These are phyloP conservation scores for Caenorhabditis tropicalis DNA, from an alignment of 1,140 invertebrate species.

Conservation along the genomic window DNA sequence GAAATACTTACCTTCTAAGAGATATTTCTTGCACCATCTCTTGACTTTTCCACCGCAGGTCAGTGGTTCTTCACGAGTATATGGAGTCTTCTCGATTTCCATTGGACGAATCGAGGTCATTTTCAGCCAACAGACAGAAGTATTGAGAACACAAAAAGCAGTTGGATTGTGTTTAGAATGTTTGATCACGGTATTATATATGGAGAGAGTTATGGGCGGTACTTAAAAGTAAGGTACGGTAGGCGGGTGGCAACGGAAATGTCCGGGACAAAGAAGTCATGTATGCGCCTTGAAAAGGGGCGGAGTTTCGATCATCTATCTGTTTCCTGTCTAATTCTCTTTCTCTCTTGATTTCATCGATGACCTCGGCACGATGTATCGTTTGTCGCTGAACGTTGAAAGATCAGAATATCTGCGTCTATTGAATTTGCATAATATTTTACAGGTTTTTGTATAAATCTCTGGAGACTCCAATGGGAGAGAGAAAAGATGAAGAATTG, in stretches of 20 bases:
- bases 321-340: slow-evolving; percentile 15
- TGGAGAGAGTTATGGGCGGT: slow-evolving; percentile 14
- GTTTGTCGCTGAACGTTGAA: slow-evolving; percentile 31
- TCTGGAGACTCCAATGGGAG: not conserved
- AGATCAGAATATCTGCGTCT: slow-evolving; percentile 15
- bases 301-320: not conserved
- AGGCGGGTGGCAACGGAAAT: slow-evolving; percentile 20
- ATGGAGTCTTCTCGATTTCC: slow-evolving; percentile 39
- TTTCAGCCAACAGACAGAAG: not conserved
- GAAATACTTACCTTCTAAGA: slow-evolving; percentile 54
- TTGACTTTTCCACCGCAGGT: slow-evolving; percentile 37
- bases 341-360: not conserved
- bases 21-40: slow-evolving; percentile 58
- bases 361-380: not conserved
- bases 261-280: slow-evolving; percentile 31
- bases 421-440: not conserved
- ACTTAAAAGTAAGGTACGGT: slow-evolving; percentile 26
- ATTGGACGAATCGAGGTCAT: slow-evolving; percentile 30
- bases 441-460: not conserved
- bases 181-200: slow-evolving; percentile 24
- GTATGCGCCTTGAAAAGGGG: slow-evolving; percentile 25
- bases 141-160: not conserved
- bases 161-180: not conserved
- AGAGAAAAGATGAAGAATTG: not conserved
- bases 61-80: slow-evolving; percentile 36